Conservation (phyloP, 2,797 vertebrate species). For the Lepus townsendii region DNA sequence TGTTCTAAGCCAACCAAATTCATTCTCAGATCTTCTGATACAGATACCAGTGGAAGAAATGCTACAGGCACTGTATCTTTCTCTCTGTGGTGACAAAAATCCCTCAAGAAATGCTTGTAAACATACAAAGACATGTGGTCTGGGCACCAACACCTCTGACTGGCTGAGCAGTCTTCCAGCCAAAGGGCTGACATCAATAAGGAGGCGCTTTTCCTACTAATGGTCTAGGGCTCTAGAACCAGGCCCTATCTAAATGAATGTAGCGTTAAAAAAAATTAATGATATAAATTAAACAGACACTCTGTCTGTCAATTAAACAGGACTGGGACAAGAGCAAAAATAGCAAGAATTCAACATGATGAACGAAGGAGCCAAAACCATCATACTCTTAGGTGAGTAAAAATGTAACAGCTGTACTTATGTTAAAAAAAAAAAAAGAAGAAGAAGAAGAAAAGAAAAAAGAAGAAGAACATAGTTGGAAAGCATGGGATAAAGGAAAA, state of each 20-base stretch:
- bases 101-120: neutral
- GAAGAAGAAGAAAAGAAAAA: neutral
- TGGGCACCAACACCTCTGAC: neutral
- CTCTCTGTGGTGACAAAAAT: neutral
- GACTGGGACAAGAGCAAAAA: constrained; percentile 23
- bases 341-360: constrained; percentile 36
- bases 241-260: neutral
- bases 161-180: neutral
- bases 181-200: neutral
- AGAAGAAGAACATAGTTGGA: neutral
- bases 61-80: neutral
- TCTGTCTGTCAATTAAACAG: constrained; percentile 16
- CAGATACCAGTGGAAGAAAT: neutral
- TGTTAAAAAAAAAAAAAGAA: neutral
- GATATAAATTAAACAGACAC: constrained; percentile 41
- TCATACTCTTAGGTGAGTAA: constrained; percentile 40
- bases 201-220: neutral
- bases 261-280: constrained; percentile 9
- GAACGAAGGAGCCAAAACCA: constrained; percentile 15
- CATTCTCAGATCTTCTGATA: neutral
- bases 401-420: constrained; percentile 50
- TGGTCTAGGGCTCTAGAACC: neutral
- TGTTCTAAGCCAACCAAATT: neutral
- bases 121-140: neutral
- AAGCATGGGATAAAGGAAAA: constrained; percentile 36